These are phyloP conservation scores for Salticus scenicus DNA, from an alignment of 2,888 invertebrate genomes.

Conservation along the genomic window DNA sequence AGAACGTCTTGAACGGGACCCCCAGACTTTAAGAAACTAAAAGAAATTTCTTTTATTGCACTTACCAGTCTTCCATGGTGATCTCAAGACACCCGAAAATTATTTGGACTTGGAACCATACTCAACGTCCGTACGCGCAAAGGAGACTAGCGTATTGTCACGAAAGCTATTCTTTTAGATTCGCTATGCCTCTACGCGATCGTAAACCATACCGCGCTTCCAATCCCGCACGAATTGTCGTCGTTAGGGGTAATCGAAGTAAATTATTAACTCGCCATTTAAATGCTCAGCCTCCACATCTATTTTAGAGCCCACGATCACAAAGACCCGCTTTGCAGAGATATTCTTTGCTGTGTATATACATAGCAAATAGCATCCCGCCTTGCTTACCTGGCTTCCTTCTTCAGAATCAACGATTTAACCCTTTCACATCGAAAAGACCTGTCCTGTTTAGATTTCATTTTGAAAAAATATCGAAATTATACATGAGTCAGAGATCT, in stretches of 20 bases:
- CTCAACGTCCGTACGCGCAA: constrained; percentile 22
- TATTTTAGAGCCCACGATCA: constrained; percentile 34
- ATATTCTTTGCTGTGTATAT: neutral
- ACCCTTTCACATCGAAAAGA: constrained; percentile 8
- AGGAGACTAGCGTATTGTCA: constrained; percentile 20
- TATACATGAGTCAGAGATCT: too few species aligned
- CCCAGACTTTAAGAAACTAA: neutral
- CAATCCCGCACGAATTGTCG: constrained; percentile 18
- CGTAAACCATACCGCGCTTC: constrained; percentile 54
- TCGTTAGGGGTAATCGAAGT: constrained; percentile 51
- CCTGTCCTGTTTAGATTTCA: neutral
- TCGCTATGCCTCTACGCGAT: constrained; percentile 48
- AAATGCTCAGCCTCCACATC: constrained; percentile 33
- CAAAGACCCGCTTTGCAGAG: constrained; percentile 2
- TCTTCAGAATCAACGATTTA: constrained; percentile 5
- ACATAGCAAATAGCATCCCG: neutral
- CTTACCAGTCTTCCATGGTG: constrained; percentile 61
- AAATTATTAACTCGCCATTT: constrained; percentile 55
- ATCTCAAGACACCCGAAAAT: constrained; percentile 1
- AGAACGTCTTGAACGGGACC: constrained; percentile 6
- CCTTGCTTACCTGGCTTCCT: neutral
- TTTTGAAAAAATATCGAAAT: too few species aligned
- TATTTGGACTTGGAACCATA: constrained; percentile 2
- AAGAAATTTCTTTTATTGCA: neutral
- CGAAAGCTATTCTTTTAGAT: constrained; percentile 48